phyloP scores from a whole-genome alignment of 2,888 invertebrate genomes.

The Drosophila infuscata region DNA sequence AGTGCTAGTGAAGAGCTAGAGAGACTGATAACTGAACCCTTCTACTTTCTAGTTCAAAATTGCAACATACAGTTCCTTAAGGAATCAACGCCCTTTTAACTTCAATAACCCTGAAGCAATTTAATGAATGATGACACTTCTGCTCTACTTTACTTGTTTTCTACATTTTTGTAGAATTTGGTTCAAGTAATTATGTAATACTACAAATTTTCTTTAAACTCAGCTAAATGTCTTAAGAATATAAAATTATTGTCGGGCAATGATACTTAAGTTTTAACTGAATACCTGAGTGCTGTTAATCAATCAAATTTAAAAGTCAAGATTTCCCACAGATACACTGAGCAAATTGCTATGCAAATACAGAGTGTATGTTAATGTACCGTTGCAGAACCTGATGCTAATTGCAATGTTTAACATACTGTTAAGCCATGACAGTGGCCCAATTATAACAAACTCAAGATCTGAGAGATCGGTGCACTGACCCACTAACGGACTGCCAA shows the following conservation, averaged over 20 bases:
- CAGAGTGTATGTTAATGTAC: conserved; percentile 5
- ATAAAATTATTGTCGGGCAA: neutral
- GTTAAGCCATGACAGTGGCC: conserved; percentile 38
- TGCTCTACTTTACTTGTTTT: neutral
- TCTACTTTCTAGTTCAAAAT: neutral
- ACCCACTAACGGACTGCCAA: conserved; percentile 49
- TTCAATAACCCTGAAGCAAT: neutral
- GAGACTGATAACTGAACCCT: no score
- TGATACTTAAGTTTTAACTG: neutral
- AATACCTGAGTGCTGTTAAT: neutral
- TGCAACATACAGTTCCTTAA: no score
- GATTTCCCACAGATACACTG: conserved; percentile 1
- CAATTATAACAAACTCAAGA: conserved; percentile 28
- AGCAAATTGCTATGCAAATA: neutral
- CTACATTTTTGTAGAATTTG: neutral
- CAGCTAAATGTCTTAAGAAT: neutral
- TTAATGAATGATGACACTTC: neutral
- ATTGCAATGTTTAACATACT: conserved; percentile 30
- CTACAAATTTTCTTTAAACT: neutral
- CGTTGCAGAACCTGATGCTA: conserved; percentile 33
- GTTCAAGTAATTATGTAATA: neutral
- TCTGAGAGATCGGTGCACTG: conserved; percentile 38
- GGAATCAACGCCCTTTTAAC: neutral
- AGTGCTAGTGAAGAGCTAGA: neutral
- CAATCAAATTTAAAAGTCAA: neutral